phyloP scores from a whole-genome alignment of 1,140 invertebrate species.

The Drosophila hydei region DNA sequence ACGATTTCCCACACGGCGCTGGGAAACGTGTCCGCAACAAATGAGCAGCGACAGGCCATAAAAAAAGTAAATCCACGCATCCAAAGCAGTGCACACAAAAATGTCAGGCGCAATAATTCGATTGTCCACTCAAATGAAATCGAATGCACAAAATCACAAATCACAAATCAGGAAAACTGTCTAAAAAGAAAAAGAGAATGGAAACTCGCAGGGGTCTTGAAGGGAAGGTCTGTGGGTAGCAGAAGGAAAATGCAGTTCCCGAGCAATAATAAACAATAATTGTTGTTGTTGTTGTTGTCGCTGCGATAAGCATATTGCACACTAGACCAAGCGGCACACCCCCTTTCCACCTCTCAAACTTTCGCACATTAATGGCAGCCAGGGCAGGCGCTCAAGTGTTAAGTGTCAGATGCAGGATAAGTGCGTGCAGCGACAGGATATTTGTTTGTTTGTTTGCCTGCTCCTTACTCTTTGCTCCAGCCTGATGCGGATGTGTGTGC shows the following conservation, averaged over 20 bases:
- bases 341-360: background rate
- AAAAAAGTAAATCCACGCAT: constrained; percentile 43
- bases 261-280: constrained; percentile 80
- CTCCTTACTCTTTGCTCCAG: constrained; percentile 6
- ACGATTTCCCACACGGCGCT: constrained; percentile 50
- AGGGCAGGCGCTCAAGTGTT: constrained; percentile 68
- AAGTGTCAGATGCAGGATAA: constrained; percentile 82
- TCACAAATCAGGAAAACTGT: constrained; percentile 35
- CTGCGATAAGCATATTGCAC: constrained; percentile 72
- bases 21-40: constrained; percentile 78
- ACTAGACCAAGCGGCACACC: background rate
- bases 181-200: constrained; percentile 9
- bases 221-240: constrained; percentile 9
- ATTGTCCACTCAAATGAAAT: constrained; percentile 81
- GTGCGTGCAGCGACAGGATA: constrained; percentile 71
- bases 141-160: constrained; percentile 74
- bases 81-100: constrained; percentile 34
- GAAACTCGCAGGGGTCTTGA: background rate
- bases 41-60: constrained; percentile 66
- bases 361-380: constrained; percentile 55
- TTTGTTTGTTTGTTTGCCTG: constrained; percentile 72
- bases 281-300: constrained; percentile 52
- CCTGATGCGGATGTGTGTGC: constrained; percentile 28
- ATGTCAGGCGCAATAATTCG: constrained; percentile 73
- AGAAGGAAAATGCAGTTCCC: constrained; percentile 60